phyloP scores from a whole-genome alignment of 92 coral and sea anemone species.

The Siderastrea radians region DNA sequence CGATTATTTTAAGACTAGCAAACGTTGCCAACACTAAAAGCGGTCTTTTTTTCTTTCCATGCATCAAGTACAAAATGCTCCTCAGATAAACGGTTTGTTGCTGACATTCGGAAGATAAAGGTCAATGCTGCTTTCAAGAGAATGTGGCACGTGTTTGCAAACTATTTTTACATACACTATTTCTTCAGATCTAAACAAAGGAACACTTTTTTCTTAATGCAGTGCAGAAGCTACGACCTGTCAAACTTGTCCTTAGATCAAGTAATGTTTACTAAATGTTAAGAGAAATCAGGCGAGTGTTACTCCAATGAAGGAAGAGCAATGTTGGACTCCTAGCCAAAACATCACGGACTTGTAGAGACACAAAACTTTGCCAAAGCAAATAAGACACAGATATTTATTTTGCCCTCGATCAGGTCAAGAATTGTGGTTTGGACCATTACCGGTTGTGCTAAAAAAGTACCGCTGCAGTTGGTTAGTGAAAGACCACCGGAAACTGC shows the following conservation, averaged over 20 bases:
- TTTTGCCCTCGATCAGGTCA: conserved; percentile 23
- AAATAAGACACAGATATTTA: conserved; percentile 30
- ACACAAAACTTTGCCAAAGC: conserved; percentile 17
- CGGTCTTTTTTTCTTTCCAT: too few species aligned
- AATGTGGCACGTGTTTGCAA: conserved; percentile 14
- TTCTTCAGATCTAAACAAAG: conserved; percentile 11
- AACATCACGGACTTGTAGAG: conserved; percentile 21
- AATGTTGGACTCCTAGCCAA: conserved; percentile 6
- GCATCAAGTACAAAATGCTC: neutral
- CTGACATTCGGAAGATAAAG: neutral
- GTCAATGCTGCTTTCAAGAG: conserved; percentile 6
- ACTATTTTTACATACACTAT: conserved; percentile 10
- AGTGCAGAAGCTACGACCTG: neutral
- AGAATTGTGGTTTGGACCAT: conserved; percentile 15
- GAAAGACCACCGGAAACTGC: conserved; percentile 31
- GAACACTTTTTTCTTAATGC: neutral
- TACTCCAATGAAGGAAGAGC: neutral
- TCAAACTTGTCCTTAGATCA: neutral
- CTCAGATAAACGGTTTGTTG: neutral
- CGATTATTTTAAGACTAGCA: neutral
- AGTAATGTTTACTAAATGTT: neutral
- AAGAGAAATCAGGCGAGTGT: neutral
- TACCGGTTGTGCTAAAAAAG: conserved; percentile 5
- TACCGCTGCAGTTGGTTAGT: neutral
- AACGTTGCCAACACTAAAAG: neutral